These are phyloP conservation scores for Uropetala carovei DNA, from an alignment of 2,888 invertebrate species.

Conservation along the genomic window DNA sequence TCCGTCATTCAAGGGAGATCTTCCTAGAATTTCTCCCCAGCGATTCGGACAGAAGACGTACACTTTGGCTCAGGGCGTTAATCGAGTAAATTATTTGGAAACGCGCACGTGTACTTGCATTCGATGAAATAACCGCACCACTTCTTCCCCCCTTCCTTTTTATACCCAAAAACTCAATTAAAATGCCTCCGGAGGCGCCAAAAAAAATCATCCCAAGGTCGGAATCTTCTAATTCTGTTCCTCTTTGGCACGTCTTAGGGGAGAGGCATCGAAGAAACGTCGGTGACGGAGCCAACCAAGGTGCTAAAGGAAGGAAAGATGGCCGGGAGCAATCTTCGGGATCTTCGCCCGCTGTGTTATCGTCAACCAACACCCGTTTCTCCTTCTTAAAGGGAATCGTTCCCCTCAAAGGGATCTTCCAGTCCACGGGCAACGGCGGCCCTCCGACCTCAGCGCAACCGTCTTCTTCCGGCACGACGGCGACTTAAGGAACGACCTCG, in stretches of 20 bases:
- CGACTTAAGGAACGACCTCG: not conserved
- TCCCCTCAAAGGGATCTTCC: slow-evolving; percentile 32
- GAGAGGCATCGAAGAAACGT: not conserved
- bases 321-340: not conserved
- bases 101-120: too few species aligned
- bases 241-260: not conserved
- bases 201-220: not conserved
- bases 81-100: too few species aligned
- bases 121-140: too few species aligned
- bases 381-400: slow-evolving; percentile 34
- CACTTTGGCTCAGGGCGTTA: too few species aligned
- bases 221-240: not conserved
- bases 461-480: not conserved
- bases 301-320: not conserved
- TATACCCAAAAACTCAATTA: too few species aligned
- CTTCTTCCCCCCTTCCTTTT: too few species aligned
- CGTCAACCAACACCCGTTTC: not conserved
- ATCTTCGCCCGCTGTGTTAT: not conserved
- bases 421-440: slow-evolving; percentile 10
- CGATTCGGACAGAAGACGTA: too few species aligned
- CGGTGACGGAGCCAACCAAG: not conserved
- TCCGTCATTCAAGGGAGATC: too few species aligned
- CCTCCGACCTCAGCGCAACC: not conserved
- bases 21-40: too few species aligned
- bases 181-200: too few species aligned